A percentile compares a stretch with the other conserved stretches of the same genome.
These are phyloP conservation scores for Pachydiplax longipennis DNA, from an alignment of 2,888 invertebrate species.

Conservation along the genomic window DNA sequence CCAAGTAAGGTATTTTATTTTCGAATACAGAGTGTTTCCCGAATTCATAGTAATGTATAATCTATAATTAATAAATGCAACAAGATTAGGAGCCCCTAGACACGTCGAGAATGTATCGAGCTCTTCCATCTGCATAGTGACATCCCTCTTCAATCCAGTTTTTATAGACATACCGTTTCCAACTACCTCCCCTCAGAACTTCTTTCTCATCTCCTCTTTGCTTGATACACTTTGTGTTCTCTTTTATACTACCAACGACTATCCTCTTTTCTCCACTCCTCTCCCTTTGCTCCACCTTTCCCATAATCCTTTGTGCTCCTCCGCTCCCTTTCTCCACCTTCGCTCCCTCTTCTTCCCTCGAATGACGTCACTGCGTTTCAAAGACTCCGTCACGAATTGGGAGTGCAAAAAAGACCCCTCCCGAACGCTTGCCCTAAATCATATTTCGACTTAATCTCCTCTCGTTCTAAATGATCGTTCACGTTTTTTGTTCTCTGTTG, in stretches of 20 bases:
- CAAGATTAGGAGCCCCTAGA: too few relatives aligned
- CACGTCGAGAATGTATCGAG: too few relatives aligned
- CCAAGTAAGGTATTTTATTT: too few relatives aligned
- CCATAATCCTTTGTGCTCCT: background rate
- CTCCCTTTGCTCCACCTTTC: background rate
- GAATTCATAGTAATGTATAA: too few relatives aligned
- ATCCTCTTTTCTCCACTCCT: background rate
- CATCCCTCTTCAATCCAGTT: background rate
- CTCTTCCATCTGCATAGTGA: background rate
- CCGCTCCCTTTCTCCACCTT: background rate
- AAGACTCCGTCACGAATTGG: background rate
- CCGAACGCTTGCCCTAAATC: background rate
- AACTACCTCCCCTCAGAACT: background rate
- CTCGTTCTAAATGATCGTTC: background rate
- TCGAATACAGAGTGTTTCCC: too few relatives aligned
- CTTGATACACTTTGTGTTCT: background rate
- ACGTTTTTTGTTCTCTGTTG: background rate
- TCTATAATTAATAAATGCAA: too few relatives aligned
- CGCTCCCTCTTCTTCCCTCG: background rate
- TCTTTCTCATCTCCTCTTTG: background rate
- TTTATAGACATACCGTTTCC: background rate
- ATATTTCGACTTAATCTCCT: background rate
- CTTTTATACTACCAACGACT: background rate
- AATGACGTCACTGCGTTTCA: slow-evolving; percentile 8
- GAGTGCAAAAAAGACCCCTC: background rate